Percentiles rank a stretch among this genome's conserved stretches.
These are phyloP conservation scores for Mantis religiosa DNA, from an alignment of 2,888 invertebrate species.

Conservation along the genomic window DNA sequence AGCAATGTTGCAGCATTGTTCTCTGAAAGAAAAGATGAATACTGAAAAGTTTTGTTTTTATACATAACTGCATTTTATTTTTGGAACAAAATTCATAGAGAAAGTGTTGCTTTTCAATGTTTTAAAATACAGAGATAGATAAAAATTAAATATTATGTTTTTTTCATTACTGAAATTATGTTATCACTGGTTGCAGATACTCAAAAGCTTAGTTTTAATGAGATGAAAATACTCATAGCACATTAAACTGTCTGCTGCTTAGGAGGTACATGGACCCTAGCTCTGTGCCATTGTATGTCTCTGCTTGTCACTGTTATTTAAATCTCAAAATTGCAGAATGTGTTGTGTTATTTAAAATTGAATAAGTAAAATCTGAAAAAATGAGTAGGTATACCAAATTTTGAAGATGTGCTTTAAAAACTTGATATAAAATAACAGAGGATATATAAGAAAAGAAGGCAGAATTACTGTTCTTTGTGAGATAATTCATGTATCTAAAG, in stretches of 20 bases:
- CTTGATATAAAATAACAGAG: no score
- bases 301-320: background rate
- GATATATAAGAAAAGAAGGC: no score
- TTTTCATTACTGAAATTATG: background rate
- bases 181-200: background rate
- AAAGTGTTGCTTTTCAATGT: background rate
- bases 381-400: no score
- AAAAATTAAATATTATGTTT: background rate
- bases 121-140: background rate
- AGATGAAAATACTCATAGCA: no score
- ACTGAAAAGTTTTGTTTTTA: background rate
- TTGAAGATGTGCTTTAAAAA: no score
- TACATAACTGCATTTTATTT: background rate
- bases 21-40: background rate
- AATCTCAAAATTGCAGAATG: background rate
- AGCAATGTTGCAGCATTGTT: background rate
- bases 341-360: background rate
- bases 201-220: no score
- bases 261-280: no score
- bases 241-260: no score
- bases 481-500: no score
- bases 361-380: no score
- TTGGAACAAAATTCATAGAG: background rate
- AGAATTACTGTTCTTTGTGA: no score
- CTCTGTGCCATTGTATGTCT: background rate